phyloP scores from a whole-genome alignment of 2,888 invertebrate species.

The Polydrusus tereticollis region DNA sequence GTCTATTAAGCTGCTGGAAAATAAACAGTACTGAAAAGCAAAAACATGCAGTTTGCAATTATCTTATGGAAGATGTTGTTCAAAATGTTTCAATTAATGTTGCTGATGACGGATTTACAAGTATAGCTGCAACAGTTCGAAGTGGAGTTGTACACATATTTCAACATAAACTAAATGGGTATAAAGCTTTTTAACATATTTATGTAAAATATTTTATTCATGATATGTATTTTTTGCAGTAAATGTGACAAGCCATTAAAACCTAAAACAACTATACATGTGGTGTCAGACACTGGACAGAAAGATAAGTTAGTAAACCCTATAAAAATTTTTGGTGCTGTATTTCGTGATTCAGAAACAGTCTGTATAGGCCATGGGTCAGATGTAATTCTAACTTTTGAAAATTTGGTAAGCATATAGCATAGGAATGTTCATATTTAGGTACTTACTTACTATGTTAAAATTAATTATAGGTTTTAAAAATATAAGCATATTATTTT shows the following conservation, averaged over 20 bases:
- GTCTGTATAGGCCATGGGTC: conserved; percentile 73
- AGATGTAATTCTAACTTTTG: conserved; percentile 71
- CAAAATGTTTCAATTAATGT: conserved; percentile 69
- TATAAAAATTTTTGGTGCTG: conserved; percentile 70
- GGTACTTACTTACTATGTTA: conserved; percentile 1
- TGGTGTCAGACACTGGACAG: conserved; percentile 71
- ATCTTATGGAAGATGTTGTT: conserved; percentile 79
- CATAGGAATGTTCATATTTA: not conserved
- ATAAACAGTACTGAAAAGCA: conserved; percentile 66
- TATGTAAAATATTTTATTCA: too few species aligned
- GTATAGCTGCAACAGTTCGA: conserved; percentile 73
- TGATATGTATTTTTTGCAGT: conserved; percentile 57
- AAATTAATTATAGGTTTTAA: too few species aligned
- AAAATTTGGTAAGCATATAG: conserved; percentile 68
- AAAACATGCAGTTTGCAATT: conserved; percentile 71
- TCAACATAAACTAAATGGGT: conserved; percentile 83
- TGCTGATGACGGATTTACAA: conserved; percentile 68
- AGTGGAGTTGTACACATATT: conserved; percentile 86
- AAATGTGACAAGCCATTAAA: conserved; percentile 73
- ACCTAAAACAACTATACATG: conserved; percentile 73
- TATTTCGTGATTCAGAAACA: conserved; percentile 64
- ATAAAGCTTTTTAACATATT: conserved; percentile 36
- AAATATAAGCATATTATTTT: not conserved
- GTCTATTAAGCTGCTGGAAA: conserved; percentile 69
- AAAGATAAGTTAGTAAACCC: conserved; percentile 68